A percentile compares a stretch with the other conserved stretches of the same genome.
Evolutionary conservation across 2,888 invertebrate genomes (phyloP).

Genomic region (Saturnia pavonia): DNA sequence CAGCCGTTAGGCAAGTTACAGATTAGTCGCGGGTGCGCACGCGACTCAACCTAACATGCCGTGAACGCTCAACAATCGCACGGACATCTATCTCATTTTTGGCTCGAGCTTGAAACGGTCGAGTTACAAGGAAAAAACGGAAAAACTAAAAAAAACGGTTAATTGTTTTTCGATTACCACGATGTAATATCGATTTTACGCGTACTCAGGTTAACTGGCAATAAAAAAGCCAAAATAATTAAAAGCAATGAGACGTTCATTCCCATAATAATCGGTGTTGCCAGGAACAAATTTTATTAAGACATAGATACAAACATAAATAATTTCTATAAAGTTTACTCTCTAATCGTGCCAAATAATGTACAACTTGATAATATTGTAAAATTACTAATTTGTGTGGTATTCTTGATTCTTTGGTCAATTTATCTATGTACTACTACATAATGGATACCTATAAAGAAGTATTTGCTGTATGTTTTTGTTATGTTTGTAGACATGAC

Average conservation of each 20-base stretch:
- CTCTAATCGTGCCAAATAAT: neutral
- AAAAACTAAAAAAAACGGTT: conserved; percentile 35
- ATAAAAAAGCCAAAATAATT: conserved; percentile 7
- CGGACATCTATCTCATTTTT: conserved; percentile 27
- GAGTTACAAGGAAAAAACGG: conserved; percentile 25
- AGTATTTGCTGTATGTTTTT: neutral
- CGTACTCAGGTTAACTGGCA: conserved; percentile 14
- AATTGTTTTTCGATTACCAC: conserved; percentile 31
- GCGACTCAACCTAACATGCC: conserved; percentile 57
- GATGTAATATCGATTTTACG: conserved; percentile 20
- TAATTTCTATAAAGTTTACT: neutral
- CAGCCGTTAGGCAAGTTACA: conserved; percentile 57
- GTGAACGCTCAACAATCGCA: conserved; percentile 52
- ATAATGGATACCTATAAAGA: neutral
- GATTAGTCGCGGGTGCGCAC: conserved; percentile 65
- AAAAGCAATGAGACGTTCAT: conserved; percentile 13
- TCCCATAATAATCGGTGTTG: conserved; percentile 7
- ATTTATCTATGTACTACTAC: no score
- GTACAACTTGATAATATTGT: neutral
- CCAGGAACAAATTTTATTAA: neutral
- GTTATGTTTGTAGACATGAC: neutral
- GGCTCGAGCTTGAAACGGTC: conserved; percentile 31
- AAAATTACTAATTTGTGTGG: neutral
- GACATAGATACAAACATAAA: neutral
- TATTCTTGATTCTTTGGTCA: neutral